Base-by-base conservation (phyloP, 2,797 vertebrate species). In the Diplodus sargus region DNA sequence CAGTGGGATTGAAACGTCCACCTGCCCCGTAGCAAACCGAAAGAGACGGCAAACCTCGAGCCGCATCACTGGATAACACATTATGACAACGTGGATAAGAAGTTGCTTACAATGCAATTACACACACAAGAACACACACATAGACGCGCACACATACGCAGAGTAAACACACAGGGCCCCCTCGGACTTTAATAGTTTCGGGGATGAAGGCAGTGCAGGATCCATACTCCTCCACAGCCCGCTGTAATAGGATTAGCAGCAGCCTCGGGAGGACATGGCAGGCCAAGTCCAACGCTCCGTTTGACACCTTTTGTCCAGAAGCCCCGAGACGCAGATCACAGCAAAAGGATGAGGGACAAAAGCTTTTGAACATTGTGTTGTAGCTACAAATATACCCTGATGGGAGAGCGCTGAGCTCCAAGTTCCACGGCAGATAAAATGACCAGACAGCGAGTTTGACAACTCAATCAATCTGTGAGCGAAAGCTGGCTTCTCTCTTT, bases 191-290 rank as follows among this genome's bases (percentile, higher is more conserved):
- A 77, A 89, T 82, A 63, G 80, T 77, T 65, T 60, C 62, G 30
- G 71, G 85, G 87, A 87, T 83, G 85, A 81, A 86, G 83, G 84
- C 59, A 83, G 78, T 57, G 67, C 75, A 60, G 75, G 75, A 86
- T 90, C 82, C 85, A 72, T 78, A 70, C 89, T 89, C 87, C 78
- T 81, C 76, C 83, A 66, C 75, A 56, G 86, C 54, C 66, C 86
- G 67, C 79, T 78, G 86, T 95, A 94, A 95, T 93, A 93, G 93
- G 94, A 95, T 95, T 95, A 95, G 88, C 83, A 86, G 72, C 75
- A 43, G 87, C 84, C 89, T 78, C 80, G n/a, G 88, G 81, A 90
- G 80, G 84, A 91, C 88, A 68, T 84, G 83, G 90, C 83, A 76
- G 83, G 84, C 81, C 90, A 82, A 90, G 89, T 92, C 92, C 92